A percentile compares a stretch with the other conserved stretches of the same genome.
Evolutionary conservation across 2,797 vertebrate species (phyloP).

Genomic region (Brachymystax lenok): DNA sequence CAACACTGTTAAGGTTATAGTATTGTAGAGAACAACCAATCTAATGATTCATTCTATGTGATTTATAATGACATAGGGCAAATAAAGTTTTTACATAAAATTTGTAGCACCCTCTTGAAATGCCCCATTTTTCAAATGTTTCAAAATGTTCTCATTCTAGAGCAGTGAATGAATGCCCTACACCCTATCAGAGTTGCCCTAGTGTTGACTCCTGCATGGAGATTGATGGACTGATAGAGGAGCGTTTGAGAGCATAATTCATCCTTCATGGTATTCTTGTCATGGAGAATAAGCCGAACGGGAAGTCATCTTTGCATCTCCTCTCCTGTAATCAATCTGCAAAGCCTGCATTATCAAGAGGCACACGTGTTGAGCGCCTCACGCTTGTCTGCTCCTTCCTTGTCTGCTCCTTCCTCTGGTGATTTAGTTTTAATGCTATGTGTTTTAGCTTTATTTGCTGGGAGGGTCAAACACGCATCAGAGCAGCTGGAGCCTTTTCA

Average conservation of each 20-base stretch:
- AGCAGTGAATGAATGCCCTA: no score
- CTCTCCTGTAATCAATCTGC: constrained; percentile 29
- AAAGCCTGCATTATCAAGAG: constrained; percentile 14
- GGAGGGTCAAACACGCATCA: constrained; percentile 1
- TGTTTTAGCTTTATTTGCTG: constrained; percentile 9
- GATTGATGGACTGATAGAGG: constrained; percentile 34
- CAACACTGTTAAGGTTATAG: no score
- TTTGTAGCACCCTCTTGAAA: no score
- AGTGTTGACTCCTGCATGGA: constrained; percentile 16
- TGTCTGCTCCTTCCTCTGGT: constrained; percentile 19
- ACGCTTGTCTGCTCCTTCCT: constrained; percentile 12
- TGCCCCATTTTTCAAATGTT: no score
- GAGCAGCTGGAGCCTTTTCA: neutral
- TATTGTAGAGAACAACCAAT: no score
- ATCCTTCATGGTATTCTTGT: constrained; percentile 6
- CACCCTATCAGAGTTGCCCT: constrained; percentile 18
- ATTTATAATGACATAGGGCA: no score
- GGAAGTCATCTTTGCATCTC: constrained; percentile 31
- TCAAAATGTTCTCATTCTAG: no score
- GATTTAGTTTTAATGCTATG: constrained; percentile 37
- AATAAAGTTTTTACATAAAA: no score
- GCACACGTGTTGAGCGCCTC: constrained; percentile 15
- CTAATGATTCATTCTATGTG: no score
- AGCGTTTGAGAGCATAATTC: neutral
- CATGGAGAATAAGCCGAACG: constrained; percentile 3